These are phyloP conservation scores for Larimichthys crocea DNA, from an alignment of 2,113 vertebrate species.

Conservation along the genomic window DNA sequence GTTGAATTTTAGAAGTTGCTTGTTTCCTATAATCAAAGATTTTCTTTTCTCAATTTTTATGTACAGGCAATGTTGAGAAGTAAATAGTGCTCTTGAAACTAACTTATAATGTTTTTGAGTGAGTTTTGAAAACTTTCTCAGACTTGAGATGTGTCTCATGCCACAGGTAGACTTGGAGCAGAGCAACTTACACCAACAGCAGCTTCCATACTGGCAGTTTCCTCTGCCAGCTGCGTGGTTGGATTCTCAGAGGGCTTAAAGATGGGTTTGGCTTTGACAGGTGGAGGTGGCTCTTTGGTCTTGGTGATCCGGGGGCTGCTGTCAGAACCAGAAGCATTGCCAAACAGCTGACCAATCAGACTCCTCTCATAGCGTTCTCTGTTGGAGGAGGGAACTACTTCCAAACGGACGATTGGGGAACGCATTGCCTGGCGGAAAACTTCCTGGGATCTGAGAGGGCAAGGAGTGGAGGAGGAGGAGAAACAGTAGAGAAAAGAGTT, in stretches of 20 bases:
- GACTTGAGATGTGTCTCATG: background rate
- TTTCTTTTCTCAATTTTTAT: background rate
- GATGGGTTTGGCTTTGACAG: constrained; percentile 84
- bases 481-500: background rate
- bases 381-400: constrained; percentile 88
- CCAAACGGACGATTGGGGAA: constrained; percentile 84
- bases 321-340: constrained; percentile 61
- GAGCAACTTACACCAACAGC: constrained; percentile 49
- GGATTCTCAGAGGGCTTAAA: constrained; percentile 79
- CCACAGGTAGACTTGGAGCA: background rate
- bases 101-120: background rate
- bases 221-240: constrained; percentile 64
- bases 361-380: constrained; percentile 92
- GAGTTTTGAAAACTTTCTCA: background rate
- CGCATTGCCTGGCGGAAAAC: constrained; percentile 96
- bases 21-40: background rate
- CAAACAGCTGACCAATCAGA: constrained; percentile 88
- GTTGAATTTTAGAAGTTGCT: background rate
- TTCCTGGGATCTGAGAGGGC: constrained; percentile 89
- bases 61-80: too few species aligned
- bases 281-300: constrained; percentile 84
- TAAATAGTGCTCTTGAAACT: background rate
- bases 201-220: constrained; percentile 56
- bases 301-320: constrained; percentile 79
- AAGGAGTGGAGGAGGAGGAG: background rate